Conservation (phyloP, 2,113 vertebrate species). For the Cinclus mexicanus region DNA sequence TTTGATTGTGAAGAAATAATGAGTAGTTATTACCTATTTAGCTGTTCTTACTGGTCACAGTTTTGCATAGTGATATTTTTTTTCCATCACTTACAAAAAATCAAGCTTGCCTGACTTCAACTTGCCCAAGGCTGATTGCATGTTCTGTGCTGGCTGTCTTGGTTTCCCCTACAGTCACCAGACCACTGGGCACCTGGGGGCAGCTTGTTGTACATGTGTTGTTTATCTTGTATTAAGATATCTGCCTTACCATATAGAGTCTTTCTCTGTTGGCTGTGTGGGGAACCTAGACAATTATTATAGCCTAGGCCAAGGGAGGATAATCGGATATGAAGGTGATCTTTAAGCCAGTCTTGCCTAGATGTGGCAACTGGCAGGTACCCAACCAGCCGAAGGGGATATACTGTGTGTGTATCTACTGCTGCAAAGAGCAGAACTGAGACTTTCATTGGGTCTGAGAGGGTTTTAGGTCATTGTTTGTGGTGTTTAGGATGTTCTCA, state of each 20-base stretch:
- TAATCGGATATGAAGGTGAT: background rate
- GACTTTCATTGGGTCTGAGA: background rate
- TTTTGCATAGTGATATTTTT: background rate
- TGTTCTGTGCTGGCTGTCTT: background rate
- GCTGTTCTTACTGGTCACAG: background rate
- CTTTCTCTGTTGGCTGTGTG: background rate
- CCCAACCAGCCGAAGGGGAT: background rate
- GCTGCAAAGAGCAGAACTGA: background rate
- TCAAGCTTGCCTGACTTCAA: background rate
- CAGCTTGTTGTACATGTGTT: accelerated
- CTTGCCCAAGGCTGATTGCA: background rate
- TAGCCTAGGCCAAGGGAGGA: background rate
- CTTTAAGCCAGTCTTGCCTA: background rate
- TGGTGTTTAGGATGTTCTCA: background rate
- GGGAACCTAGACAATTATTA: background rate
- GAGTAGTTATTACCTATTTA: background rate
- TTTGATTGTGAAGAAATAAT: background rate
- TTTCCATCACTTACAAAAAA: background rate
- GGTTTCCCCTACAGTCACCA: background rate
- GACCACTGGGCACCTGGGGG: background rate
- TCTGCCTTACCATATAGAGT: background rate
- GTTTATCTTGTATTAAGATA: background rate
- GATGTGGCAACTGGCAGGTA: background rate
- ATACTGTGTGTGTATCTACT: background rate
- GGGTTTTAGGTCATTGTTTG: background rate